These are phyloP conservation scores for Python bivittatus DNA, from an alignment of 2,113 vertebrate genomes.

Conservation along the genomic window DNA sequence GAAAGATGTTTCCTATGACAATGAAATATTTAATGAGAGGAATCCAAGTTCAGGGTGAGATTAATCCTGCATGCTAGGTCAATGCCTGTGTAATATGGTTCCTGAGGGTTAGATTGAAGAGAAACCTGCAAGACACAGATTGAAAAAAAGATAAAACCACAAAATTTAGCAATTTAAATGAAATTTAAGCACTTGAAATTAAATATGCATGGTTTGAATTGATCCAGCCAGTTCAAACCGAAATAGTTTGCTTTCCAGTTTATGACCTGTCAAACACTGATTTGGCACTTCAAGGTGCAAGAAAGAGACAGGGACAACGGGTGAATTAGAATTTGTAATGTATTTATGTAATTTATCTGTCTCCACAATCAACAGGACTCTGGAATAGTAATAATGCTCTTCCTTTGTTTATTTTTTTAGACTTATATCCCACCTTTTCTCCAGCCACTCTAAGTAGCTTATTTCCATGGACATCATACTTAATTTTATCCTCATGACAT, in stretches of 20 bases:
- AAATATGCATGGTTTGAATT: background rate
- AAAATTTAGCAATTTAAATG: background rate
- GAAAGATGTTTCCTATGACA: background rate
- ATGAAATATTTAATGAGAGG: background rate
- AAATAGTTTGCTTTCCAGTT: background rate
- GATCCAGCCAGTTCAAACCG: background rate
- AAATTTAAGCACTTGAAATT: background rate
- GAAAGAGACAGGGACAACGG: background rate
- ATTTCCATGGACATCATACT: background rate
- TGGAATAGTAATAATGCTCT: background rate
- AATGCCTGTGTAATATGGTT: background rate
- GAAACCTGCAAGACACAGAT: background rate
- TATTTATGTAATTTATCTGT: background rate
- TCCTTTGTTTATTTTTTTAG: background rate
- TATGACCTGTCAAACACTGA: background rate
- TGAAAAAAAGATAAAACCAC: background rate
- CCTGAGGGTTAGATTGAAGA: background rate
- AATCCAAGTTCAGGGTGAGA: background rate
- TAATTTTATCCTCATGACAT: background rate
- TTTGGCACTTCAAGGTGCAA: background rate
- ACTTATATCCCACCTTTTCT: background rate
- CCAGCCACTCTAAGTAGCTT: background rate
- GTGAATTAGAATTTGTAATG: background rate
- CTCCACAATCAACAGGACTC: background rate
- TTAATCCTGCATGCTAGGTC: background rate